phyloP scores from a whole-genome alignment of 2,797 vertebrate species.

The Poliocrania exsul region DNA sequence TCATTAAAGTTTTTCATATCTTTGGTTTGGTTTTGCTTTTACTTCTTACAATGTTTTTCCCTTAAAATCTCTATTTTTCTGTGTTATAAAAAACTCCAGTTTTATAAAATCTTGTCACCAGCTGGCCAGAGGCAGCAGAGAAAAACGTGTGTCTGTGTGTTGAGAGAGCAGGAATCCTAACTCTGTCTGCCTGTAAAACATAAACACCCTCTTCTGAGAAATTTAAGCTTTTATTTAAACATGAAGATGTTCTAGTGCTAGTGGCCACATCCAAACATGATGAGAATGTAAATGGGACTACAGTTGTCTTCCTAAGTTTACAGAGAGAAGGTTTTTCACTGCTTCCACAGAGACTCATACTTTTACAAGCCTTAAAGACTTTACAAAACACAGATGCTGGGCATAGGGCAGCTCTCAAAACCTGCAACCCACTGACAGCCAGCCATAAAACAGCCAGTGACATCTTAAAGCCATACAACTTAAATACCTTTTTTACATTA shows the following conservation, averaged over 20 bases:
- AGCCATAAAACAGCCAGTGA: background rate
- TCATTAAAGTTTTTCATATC: background rate
- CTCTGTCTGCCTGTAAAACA: background rate
- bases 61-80: background rate
- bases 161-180: background rate
- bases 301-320: background rate
- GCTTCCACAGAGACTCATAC: background rate
- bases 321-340: background rate
- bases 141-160: background rate
- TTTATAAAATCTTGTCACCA: background rate
- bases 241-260: background rate
- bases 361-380: background rate
- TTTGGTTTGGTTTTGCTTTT: background rate
- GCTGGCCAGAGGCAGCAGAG: background rate
- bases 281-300: background rate
- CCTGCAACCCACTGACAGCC: background rate
- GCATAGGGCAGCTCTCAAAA: background rate
- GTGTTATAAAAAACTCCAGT: background rate
- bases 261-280: background rate
- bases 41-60: background rate
- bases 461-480: background rate
- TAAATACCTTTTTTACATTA: background rate
- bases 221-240: slow-evolving; percentile 20
- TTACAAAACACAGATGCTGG: background rate
- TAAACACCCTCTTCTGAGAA: background rate